Conservation (phyloP, 2,113 vertebrate species). For the Etheostoma cragini region DNA sequence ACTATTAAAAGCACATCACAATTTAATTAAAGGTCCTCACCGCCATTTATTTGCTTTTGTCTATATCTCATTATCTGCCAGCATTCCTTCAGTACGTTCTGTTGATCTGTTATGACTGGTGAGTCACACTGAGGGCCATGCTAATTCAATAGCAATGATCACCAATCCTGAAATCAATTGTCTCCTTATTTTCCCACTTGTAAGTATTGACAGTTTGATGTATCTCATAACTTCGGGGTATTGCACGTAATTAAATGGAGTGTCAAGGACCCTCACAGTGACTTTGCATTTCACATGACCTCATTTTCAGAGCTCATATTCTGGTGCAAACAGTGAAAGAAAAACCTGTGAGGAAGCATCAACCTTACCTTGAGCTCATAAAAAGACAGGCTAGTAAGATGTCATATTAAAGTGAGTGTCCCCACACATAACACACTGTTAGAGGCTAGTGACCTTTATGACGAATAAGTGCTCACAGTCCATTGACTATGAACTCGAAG, state of each 20-base stretch:
- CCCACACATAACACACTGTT: slow-evolving; percentile 37
- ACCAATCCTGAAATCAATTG: slow-evolving; percentile 73
- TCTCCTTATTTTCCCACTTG: slow-evolving; percentile 73
- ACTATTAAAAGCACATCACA: background rate
- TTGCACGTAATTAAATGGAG: slow-evolving; percentile 68
- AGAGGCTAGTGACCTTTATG: slow-evolving; percentile 62
- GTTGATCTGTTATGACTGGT: slow-evolving; percentile 35
- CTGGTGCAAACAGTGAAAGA: slow-evolving; percentile 21
- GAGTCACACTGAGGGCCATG: slow-evolving; percentile 34
- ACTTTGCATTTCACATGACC: slow-evolving; percentile 57
- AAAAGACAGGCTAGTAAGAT: slow-evolving; percentile 39
- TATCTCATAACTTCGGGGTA: slow-evolving; percentile 72
- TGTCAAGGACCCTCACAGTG: slow-evolving; percentile 27
- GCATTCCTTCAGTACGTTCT: slow-evolving; percentile 20
- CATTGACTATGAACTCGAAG: slow-evolving; percentile 43
- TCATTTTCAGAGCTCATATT: slow-evolving; percentile 26
- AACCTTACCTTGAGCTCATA: slow-evolving; percentile 46
- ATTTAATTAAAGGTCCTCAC: background rate
- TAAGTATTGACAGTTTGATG: slow-evolving; percentile 77
- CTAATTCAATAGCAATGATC: slow-evolving; percentile 79
- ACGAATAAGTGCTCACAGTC: slow-evolving; percentile 46
- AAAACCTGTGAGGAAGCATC: slow-evolving; percentile 3
- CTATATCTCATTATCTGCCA: slow-evolving; percentile 48
- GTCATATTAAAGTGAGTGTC: slow-evolving; percentile 45
- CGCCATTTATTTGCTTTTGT: slow-evolving; percentile 21